Conservation (phyloP, 2,113 vertebrate genomes). For the Upupa epops region DNA sequence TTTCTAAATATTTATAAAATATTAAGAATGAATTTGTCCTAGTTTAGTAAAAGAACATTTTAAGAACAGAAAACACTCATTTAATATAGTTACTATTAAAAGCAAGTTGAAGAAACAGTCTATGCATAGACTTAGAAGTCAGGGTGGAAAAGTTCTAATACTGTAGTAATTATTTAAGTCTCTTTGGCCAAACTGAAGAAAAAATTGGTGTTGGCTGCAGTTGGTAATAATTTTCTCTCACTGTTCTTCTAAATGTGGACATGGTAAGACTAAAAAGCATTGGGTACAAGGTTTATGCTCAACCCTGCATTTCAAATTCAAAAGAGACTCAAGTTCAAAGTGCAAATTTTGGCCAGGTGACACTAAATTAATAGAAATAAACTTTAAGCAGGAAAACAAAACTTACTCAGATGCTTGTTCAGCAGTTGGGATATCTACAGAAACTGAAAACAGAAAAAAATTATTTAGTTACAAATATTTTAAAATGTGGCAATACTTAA, state of each 20-base stretch:
- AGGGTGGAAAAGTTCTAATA: background rate
- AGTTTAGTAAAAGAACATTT: background rate
- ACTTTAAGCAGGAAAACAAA: slow-evolving; percentile 32
- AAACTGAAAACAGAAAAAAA: slow-evolving; percentile 79
- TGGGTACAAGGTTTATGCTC: background rate
- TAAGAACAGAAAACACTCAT: background rate
- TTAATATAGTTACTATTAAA: background rate
- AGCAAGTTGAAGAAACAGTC: background rate
- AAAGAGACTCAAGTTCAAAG: background rate
- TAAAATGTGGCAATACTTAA: background rate
- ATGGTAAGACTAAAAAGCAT: background rate
- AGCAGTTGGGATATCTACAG: slow-evolving; percentile 71
- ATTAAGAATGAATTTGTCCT: background rate
- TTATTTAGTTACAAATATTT: slow-evolving; percentile 37
- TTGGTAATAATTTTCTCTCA: background rate
- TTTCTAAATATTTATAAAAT: background rate
- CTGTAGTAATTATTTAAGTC: background rate
- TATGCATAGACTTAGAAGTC: background rate
- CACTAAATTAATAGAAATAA: background rate
- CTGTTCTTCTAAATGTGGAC: background rate
- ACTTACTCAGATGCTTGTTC: slow-evolving; percentile 81
- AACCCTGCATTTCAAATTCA: background rate
- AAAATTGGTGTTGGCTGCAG: background rate
- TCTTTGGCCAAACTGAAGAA: background rate
- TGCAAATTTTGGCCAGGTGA: background rate